These are phyloP conservation scores for Rapana venosa DNA, from an alignment of 2,888 invertebrate species.

Conservation along the genomic window DNA sequence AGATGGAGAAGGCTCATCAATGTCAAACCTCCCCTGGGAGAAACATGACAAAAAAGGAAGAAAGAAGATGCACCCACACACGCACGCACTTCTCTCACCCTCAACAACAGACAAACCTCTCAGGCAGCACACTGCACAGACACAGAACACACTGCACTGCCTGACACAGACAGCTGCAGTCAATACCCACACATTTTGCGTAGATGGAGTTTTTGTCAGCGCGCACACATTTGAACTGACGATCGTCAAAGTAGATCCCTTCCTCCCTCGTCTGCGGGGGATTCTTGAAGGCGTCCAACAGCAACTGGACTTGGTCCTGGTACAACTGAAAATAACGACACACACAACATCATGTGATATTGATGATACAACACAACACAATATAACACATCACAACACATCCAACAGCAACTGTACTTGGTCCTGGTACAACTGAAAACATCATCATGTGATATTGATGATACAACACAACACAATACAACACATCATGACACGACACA, in stretches of 20 bases:
- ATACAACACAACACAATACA: no score
- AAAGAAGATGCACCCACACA: background rate
- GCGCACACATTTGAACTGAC: slow-evolving; percentile 75
- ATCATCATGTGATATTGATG: background rate
- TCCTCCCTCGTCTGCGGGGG: slow-evolving; percentile 76
- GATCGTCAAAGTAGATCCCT: slow-evolving; percentile 75
- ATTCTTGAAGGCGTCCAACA: slow-evolving; percentile 76
- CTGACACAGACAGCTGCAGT: no score
- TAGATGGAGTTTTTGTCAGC: slow-evolving; percentile 77
- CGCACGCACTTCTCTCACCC: background rate
- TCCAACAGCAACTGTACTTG: slow-evolving; percentile 73
- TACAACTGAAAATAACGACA: slow-evolving; percentile 66
- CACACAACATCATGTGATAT: background rate
- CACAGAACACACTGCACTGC: no score
- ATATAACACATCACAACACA: background rate
- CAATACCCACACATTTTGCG: slow-evolving; percentile 74
- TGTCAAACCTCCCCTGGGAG: no score
- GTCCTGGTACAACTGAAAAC: slow-evolving; percentile 72
- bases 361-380: background rate
- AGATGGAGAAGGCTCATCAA: no score
- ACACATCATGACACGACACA: background rate
- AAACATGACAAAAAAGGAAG: no score
- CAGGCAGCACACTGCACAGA: no score
- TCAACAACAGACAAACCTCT: background rate
- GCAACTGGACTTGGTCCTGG: slow-evolving; percentile 73